Conservation (phyloP, 2,888 invertebrate species). For the Sabatieria punctata region DNA sequence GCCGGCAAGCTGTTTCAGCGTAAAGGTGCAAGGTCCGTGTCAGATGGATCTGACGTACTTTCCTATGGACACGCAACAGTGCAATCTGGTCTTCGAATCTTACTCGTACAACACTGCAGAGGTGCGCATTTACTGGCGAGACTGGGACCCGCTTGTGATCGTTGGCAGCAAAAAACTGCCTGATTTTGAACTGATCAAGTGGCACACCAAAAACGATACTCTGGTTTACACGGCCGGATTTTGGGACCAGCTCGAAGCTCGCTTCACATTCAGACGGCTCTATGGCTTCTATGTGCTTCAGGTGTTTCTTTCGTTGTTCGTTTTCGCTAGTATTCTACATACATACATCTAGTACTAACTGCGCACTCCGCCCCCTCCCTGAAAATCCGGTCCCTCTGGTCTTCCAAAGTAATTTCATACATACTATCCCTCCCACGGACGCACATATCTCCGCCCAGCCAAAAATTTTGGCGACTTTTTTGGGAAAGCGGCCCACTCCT, state of each 20-base stretch:
- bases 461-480: too few relatives aligned
- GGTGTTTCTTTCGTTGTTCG: too few relatives aligned
- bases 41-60: conserved; percentile 23
- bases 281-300: conserved; percentile 31
- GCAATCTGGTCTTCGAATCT: conserved; percentile 20
- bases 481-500: too few relatives aligned
- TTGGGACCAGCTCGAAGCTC: conserved; percentile 30
- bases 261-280: conserved; percentile 25
- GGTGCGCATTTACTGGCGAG: conserved; percentile 28
- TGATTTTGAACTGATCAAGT: conserved; percentile 26
- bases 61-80: conserved; percentile 30
- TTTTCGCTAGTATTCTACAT: too few relatives aligned
- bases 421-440: too few relatives aligned
- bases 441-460: too few relatives aligned
- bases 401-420: too few relatives aligned
- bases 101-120: conserved; percentile 31
- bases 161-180: conserved; percentile 26
- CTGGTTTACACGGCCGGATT: conserved; percentile 27
- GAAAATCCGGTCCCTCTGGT: too few relatives aligned
- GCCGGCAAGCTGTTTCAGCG: conserved; percentile 3
- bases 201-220: conserved; percentile 17
- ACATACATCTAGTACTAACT: too few relatives aligned
- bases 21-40: conserved; percentile 21
- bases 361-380: too few relatives aligned
- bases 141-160: conserved; percentile 28